Percentiles rank a stretch among this genome's conserved stretches.
These are phyloP conservation scores for Polyommatus iphigenia DNA, from an alignment of 2,888 invertebrate species.

Conservation along the genomic window DNA sequence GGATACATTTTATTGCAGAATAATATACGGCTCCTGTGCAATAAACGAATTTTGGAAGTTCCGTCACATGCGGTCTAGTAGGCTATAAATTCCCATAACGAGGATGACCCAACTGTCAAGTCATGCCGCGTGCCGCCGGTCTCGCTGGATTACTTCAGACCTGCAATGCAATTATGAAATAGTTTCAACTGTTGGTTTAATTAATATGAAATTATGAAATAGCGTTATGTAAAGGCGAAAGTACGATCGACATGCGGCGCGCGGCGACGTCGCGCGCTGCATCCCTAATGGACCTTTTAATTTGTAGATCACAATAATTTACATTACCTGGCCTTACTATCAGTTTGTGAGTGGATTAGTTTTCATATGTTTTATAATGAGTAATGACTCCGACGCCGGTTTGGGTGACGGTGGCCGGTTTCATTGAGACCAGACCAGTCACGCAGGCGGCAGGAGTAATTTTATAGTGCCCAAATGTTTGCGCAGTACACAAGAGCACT, in stretches of 20 bases:
- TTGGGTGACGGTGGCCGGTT: too few species aligned
- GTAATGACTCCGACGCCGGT: too few species aligned
- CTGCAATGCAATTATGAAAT: slow-evolving; percentile 7
- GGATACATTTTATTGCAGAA: too few species aligned
- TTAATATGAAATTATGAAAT: slow-evolving; percentile 36
- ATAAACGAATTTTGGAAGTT: too few species aligned
- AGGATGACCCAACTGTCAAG: background rate
- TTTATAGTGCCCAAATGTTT: too few species aligned
- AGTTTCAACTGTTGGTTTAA: slow-evolving; percentile 26
- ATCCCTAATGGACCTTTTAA: slow-evolving; percentile 46
- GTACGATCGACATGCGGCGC: slow-evolving; percentile 71
- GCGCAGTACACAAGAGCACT: too few species aligned
- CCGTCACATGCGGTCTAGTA: too few species aligned
- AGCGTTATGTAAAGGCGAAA: slow-evolving; percentile 69
- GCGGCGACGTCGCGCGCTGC: slow-evolving; percentile 53
- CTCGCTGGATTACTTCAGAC: background rate
- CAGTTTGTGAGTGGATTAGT: too few species aligned
- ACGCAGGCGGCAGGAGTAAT: too few species aligned
- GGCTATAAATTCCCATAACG: background rate
- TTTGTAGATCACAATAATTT: background rate
- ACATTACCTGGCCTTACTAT: background rate
- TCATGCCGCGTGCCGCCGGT: background rate
- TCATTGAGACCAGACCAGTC: too few species aligned
- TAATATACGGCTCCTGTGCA: too few species aligned
- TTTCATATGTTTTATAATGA: too few species aligned